Percentiles rank a stretch among this genome's conserved stretches.
These are phyloP conservation scores for Formicarius rufipectus DNA, from an alignment of 2,113 vertebrate genomes.

Conservation along the genomic window DNA sequence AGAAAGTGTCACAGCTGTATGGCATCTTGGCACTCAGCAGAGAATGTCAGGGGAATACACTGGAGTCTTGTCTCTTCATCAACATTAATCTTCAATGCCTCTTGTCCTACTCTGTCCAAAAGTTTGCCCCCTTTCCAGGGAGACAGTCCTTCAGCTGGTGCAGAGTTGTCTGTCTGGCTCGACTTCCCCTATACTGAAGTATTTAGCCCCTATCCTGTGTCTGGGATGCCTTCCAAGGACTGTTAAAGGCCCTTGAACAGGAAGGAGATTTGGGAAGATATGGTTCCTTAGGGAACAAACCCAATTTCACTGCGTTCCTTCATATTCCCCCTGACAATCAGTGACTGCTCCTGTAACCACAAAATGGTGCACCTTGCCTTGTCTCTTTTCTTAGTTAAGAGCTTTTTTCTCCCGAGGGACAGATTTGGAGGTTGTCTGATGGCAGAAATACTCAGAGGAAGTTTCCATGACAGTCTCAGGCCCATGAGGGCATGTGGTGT, in stretches of 20 bases:
- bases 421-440: not conserved
- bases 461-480: not conserved
- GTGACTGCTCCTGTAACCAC: not conserved
- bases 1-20: not conserved
- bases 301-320: not conserved
- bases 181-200: not conserved
- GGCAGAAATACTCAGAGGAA: not conserved
- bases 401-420: not conserved
- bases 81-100: not conserved
- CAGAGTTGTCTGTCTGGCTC: not conserved
- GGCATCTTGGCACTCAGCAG: not conserved
- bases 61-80: not conserved
- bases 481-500: not conserved
- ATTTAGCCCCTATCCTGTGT: not conserved
- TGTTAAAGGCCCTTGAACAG: not conserved
- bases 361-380: not conserved
- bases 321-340: not conserved
- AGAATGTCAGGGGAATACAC: not conserved
- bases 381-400: not conserved
- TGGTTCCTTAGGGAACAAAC: not conserved
- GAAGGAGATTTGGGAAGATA: not conserved
- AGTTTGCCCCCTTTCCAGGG: not conserved
- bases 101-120: not conserved
- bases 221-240: not conserved
- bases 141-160: not conserved